A percentile compares a stretch with the other conserved stretches of the same genome.
phyloP scores from a whole-genome alignment of 2,797 vertebrate genomes.

The Enteromius trimaculatus region DNA sequence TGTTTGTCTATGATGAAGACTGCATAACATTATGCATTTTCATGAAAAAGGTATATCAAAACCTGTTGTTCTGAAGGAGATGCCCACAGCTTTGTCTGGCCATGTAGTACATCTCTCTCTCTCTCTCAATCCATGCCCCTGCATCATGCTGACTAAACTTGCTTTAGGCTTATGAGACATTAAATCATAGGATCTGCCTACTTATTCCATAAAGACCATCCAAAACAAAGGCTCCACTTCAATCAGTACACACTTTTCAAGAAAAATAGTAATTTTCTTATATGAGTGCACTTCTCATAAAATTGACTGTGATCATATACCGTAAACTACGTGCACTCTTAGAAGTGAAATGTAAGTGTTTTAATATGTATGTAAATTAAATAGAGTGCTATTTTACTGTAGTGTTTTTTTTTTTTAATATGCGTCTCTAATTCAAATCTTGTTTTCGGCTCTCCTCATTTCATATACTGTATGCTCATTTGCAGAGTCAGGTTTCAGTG shows the following conservation, averaged over 20 bases:
- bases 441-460: background rate
- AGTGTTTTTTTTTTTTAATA: background rate
- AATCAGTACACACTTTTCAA: background rate
- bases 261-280: background rate
- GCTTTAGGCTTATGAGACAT: background rate
- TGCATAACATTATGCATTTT: background rate
- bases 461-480: conserved; percentile 4
- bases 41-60: background rate
- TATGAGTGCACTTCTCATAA: background rate
- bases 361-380: background rate
- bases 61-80: background rate
- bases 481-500: conserved; percentile 7
- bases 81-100: background rate
- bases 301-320: background rate
- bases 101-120: background rate
- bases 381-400: background rate
- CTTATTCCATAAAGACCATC: background rate
- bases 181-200: conserved; percentile 6
- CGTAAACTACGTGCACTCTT: background rate
- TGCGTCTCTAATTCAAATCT: conserved; percentile 1
- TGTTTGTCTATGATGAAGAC: background rate
- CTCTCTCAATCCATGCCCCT: conserved; percentile 4
- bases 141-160: background rate
- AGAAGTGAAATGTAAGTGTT: background rate
- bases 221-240: conserved; percentile 10